These are phyloP conservation scores for Thecocarcelia acutangulata DNA, from an alignment of 2,888 invertebrate species.

Conservation along the genomic window DNA sequence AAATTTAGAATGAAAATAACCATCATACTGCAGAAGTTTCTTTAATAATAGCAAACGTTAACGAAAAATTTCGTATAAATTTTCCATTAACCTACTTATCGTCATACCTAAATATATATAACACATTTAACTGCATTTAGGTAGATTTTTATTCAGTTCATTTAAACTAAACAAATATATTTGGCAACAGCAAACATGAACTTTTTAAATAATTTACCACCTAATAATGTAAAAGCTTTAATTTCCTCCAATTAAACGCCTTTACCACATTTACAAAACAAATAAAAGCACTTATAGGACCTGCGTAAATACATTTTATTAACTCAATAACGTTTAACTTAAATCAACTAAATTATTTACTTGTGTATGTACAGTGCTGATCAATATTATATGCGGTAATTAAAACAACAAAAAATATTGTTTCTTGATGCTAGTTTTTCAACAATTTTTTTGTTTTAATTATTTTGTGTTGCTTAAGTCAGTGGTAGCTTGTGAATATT, in stretches of 20 bases:
- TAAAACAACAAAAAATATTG: background rate
- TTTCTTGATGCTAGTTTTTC: too few relatives aligned
- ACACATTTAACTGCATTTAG: too few relatives aligned
- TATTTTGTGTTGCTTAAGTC: too few relatives aligned
- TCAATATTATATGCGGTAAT: too few relatives aligned
- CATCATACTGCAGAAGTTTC: too few relatives aligned
- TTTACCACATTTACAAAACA: constrained; percentile 53
- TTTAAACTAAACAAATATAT: constrained; percentile 4
- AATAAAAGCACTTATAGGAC: background rate
- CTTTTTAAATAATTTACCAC: constrained; percentile 54
- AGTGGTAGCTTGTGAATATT: too few relatives aligned
- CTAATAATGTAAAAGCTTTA: constrained; percentile 63
- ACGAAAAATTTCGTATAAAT: too few relatives aligned
- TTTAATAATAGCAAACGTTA: too few relatives aligned
- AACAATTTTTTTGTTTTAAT: too few relatives aligned
- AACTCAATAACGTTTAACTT: constrained; percentile 19
- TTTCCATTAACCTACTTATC: too few relatives aligned
- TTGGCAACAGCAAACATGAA: constrained; percentile 35
- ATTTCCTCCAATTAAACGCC: constrained; percentile 62
- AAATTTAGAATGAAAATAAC: too few relatives aligned
- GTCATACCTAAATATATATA: too few relatives aligned
- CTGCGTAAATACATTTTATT: background rate
- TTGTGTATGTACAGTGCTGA: background rate
- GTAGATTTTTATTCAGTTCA: background rate
- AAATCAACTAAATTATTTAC: constrained; percentile 17